Base-by-base conservation (phyloP, 2,888 invertebrate genomes). In the Hydrotaea diabolus region DNA sequence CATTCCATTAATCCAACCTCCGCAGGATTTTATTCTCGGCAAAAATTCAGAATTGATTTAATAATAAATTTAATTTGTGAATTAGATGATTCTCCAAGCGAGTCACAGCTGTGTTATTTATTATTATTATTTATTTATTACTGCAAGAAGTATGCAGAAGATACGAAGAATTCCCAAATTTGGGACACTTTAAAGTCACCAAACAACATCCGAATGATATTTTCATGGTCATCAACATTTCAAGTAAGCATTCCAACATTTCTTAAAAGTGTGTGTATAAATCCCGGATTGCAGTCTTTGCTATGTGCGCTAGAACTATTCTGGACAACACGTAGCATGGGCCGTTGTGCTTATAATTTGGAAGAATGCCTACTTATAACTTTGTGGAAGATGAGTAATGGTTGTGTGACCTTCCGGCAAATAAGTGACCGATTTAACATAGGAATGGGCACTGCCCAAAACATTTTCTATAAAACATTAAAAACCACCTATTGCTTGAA, bases 391-490 rank as follows among this genome's bases (percentile, higher is more conserved):
- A 5, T 53, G n/a, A 53, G 53, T 53, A 53, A 53, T 53, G 53
- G 53, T 53, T n/a, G 53, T 53, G 53, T 53, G n/a, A 53, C 53
- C 53, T 46, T 7, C 13, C 46, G 46, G 46, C 46, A n/a, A n/a
- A n/a, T n/a, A n/a, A n/a, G 53, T 53, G n/a, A 53, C 53, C 53
- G 53, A 8, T 39, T 39, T 11, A 39, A 39, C 9, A 39, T 39
- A 1, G 39, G 11, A 39, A 39, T 39, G 39, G 55, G 8, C 21
- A 80, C 80, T 64, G 75, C 76, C 21, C 72, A 81, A 59, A 76
- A 76, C 46, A 66, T 72, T 71, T 72, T 81, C 53, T 69, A 59
- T 17, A 80, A 80, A 80, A 76, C 80, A 0, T 26, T 76, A 1
- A 71, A 75, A 57, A 43, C 55, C 17, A 80, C 62, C 21, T 75